Evolutionary conservation across 2,113 vertebrate species (phyloP).

Genomic region (Gnathonemus longibarbis): DNA sequence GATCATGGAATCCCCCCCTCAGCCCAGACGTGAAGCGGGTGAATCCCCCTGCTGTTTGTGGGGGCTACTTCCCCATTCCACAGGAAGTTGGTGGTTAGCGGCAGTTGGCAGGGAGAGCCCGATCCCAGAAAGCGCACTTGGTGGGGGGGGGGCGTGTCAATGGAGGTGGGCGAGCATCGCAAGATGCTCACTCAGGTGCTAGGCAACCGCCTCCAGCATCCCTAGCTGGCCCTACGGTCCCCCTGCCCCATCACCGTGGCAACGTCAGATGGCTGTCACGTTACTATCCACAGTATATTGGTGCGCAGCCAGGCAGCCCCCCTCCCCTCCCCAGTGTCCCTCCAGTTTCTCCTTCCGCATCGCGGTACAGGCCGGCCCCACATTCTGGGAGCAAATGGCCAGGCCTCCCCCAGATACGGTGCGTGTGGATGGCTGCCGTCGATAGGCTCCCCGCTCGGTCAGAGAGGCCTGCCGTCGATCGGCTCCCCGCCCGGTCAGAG

Average conservation of each 20-base stretch:
- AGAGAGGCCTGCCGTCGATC: not conserved
- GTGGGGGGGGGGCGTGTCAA: not conserved
- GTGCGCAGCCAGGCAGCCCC: not conserved
- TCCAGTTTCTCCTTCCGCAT: not conserved
- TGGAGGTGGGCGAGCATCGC: not conserved
- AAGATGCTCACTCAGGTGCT: slow-evolving; percentile 27
- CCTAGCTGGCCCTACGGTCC: not conserved
- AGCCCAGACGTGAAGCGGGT: not conserved
- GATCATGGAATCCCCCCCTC: not conserved
- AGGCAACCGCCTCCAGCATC: slow-evolving; percentile 35
- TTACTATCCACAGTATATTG: not conserved
- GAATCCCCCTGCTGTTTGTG: not conserved
- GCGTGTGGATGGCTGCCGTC: too few species aligned
- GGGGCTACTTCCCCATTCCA: not conserved
- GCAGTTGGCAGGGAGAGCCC: not conserved
- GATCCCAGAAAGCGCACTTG: not conserved
- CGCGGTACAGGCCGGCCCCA: not conserved
- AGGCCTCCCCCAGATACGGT: not conserved
- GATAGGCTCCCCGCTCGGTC: not conserved
- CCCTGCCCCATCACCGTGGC: not conserved
- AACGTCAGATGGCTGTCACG: not conserved
- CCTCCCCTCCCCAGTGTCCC: not conserved
- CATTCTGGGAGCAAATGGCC: too few species aligned
- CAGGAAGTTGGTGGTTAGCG: not conserved
- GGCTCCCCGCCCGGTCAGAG: not conserved